phyloP scores from a whole-genome alignment of 2,888 invertebrate genomes.

The Macrophya annulata region DNA sequence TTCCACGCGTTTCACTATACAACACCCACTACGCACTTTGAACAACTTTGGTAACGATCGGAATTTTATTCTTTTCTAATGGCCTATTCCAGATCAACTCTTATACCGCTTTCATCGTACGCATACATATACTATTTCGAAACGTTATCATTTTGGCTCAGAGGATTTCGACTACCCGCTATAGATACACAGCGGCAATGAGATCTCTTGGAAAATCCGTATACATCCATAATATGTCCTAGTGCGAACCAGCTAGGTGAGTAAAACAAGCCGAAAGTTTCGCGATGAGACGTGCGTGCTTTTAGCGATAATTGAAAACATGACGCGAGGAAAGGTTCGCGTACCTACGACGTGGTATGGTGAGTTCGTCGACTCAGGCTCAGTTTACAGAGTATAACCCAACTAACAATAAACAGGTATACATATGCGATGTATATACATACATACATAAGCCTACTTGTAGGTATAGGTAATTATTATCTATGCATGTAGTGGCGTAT shows the following conservation, averaged over 20 bases:
- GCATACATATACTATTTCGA: background rate
- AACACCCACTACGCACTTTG: conserved; percentile 46
- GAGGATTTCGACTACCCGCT: background rate
- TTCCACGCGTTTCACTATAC: conserved; percentile 33
- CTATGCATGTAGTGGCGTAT: conserved; percentile 40
- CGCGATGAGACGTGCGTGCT: conserved; percentile 41
- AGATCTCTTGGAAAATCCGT: conserved; percentile 24
- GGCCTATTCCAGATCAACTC: conserved; percentile 5
- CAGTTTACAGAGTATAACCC: background rate
- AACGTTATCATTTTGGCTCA: background rate
- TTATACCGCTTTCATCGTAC: background rate
- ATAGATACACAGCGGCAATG: background rate
- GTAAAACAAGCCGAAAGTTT: conserved; percentile 18
- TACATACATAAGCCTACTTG: background rate
- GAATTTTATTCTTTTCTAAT: conserved; percentile 15
- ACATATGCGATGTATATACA: conserved; percentile 48
- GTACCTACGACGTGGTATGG: conserved; percentile 51
- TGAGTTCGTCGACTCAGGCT: conserved; percentile 25
- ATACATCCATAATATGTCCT: background rate
- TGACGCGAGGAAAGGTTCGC: conserved; percentile 37
- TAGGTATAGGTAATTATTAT: background rate
- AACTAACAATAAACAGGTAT: conserved; percentile 43
- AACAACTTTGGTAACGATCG: conserved; percentile 38
- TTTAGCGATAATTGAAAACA: conserved; percentile 52
- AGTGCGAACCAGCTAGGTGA: background rate